phyloP scores from a whole-genome alignment of 2,113 vertebrate species.

The Antechinus stuartii region DNA sequence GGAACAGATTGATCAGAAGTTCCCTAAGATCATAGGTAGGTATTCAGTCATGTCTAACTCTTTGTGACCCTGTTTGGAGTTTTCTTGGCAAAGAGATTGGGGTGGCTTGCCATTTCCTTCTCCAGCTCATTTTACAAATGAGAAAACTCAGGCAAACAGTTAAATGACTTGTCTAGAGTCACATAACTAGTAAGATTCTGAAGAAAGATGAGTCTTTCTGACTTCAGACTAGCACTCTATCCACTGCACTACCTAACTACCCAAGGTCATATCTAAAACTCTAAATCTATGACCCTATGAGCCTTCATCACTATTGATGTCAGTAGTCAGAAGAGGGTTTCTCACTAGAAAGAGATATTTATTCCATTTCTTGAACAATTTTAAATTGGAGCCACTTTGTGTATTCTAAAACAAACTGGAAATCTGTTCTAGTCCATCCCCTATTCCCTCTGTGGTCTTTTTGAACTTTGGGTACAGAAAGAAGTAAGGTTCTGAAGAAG shows the following conservation, averaged over 20 bases:
- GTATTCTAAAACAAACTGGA: background rate
- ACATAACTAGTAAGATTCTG: background rate
- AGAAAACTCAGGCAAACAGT: background rate
- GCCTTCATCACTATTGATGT: background rate
- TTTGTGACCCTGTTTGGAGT: too few species aligned
- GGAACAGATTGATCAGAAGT: background rate
- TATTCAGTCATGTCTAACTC: background rate
- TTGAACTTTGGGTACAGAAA: background rate
- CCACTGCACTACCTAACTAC: background rate
- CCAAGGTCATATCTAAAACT: background rate
- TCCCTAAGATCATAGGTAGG: background rate
- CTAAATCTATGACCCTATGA: background rate
- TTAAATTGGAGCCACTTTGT: background rate
- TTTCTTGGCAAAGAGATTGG: background rate
- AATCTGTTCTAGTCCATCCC: background rate
- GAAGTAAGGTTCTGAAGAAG: background rate
- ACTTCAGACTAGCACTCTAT: background rate
- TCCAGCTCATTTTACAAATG: background rate
- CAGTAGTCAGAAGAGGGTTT: background rate
- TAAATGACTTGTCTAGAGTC: background rate
- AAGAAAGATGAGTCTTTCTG: background rate
- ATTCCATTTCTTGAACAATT: background rate
- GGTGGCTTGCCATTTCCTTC: background rate
- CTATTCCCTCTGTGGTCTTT: background rate
- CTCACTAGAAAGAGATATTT: background rate